A percentile compares a stretch with the other conserved stretches of the same genome.
These are phyloP conservation scores for Ptychobarbus kaznakovi DNA, from an alignment of 2,797 vertebrate species.

Conservation along the genomic window DNA sequence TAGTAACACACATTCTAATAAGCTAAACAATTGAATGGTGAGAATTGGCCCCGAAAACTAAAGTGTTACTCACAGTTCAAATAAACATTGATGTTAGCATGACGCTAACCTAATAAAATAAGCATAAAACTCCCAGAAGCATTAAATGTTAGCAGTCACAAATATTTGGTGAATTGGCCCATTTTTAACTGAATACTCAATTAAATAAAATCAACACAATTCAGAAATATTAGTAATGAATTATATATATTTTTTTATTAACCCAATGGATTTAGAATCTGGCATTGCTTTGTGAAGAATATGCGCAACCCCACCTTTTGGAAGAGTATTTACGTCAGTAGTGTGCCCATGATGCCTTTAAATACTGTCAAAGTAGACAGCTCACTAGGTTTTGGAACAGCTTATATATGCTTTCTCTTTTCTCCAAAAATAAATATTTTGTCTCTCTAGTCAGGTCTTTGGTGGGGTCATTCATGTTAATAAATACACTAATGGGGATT, in stretches of 20 bases:
- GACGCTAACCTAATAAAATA: neutral
- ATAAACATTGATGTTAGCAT: neutral
- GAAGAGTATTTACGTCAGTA: neutral
- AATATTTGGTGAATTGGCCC: neutral
- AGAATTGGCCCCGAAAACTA: too few relatives aligned
- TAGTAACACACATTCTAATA: too few relatives aligned
- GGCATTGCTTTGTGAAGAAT: neutral
- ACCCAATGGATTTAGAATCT: neutral
- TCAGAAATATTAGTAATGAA: neutral
- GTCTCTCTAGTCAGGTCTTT: neutral
- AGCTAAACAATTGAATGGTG: too few relatives aligned
- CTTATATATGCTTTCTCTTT: slow-evolving; percentile 1
- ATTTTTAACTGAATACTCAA: neutral
- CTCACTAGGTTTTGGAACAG: neutral
- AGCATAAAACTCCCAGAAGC: neutral
- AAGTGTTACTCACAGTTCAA: neutral
- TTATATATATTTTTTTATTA: neutral
- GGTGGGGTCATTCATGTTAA: neutral
- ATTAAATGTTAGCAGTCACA: neutral
- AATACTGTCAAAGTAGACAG: neutral
- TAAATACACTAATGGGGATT: neutral
- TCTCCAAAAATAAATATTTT: neutral
- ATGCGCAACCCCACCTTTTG: neutral
- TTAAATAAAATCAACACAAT: neutral
- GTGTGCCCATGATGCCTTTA: neutral